Evolutionary conservation across 2,888 invertebrate genomes (phyloP).

Genomic region (Agrochola macilenta): DNA sequence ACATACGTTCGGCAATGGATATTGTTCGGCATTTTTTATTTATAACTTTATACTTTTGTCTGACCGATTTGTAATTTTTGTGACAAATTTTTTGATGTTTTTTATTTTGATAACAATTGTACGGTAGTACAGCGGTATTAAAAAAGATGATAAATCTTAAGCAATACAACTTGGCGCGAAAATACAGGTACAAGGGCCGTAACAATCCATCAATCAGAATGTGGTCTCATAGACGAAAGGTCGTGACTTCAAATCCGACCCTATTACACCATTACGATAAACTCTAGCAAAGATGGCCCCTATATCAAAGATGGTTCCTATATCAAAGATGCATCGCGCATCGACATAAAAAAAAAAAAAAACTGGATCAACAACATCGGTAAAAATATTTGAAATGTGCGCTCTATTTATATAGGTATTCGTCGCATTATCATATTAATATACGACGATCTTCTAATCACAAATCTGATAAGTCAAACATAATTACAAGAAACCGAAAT

Average conservation of each 20-base stretch:
- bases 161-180: constrained; percentile 60
- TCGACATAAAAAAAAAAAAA: constrained; percentile 7
- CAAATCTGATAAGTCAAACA: constrained; percentile 60
- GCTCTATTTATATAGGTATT: constrained; percentile 44
- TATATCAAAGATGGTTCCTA: background rate
- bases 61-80: constrained; percentile 45
- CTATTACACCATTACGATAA: constrained; percentile 41
- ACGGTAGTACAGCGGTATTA: background rate
- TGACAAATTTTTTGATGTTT: constrained; percentile 7
- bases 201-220: constrained; percentile 49
- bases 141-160: background rate
- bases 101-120: background rate
- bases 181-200: constrained; percentile 29
- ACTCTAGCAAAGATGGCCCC: constrained; percentile 5
- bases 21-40: constrained; percentile 65
- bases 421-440: constrained; percentile 56
- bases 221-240: constrained; percentile 41
- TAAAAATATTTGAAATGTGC: constrained; percentile 50
- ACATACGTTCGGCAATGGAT: constrained; percentile 66
- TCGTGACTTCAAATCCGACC: constrained; percentile 51
- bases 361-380: constrained; percentile 37
- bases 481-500: constrained; percentile 58
- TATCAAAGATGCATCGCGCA: constrained; percentile 23
- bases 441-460: constrained; percentile 52
- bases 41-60: constrained; percentile 52